Conservation (phyloP, 2,888 invertebrate species). For the Drosophila pseudotalamancana region DNA sequence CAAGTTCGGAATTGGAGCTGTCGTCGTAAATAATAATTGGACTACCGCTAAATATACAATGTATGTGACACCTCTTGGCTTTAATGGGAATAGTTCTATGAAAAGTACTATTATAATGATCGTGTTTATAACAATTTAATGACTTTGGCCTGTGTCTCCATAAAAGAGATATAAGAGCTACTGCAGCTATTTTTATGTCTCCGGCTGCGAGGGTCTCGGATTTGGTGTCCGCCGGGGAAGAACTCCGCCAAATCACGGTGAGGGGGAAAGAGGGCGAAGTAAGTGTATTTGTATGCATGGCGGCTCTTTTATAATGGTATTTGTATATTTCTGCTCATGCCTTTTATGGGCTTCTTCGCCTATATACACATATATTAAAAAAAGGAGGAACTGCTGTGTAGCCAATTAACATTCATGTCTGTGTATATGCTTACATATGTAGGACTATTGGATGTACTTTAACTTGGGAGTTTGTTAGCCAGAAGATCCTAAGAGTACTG, state of each 20-base stretch:
- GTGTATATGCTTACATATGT: background rate
- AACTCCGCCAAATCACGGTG: background rate
- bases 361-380: background rate
- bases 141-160: slow-evolving; percentile 41
- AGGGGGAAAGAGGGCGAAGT: no score
- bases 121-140: slow-evolving; percentile 47
- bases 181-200: slow-evolving; percentile 49
- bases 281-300: background rate
- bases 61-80: slow-evolving; percentile 19
- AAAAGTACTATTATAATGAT: slow-evolving; percentile 25
- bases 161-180: slow-evolving; percentile 26
- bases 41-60: background rate
- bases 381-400: background rate
- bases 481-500: no score
- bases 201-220: background rate
- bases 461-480: no score
- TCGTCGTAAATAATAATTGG: slow-evolving; percentile 2
- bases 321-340: slow-evolving; percentile 2
- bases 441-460: background rate
- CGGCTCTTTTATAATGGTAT: background rate
- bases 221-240: background rate
- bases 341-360: slow-evolving; percentile 12
- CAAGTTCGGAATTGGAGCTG: no score
- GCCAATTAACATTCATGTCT: background rate
- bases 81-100: background rate